These are phyloP conservation scores for Cheilinus undulatus DNA, from an alignment of 2,113 vertebrate species.

Conservation along the genomic window DNA sequence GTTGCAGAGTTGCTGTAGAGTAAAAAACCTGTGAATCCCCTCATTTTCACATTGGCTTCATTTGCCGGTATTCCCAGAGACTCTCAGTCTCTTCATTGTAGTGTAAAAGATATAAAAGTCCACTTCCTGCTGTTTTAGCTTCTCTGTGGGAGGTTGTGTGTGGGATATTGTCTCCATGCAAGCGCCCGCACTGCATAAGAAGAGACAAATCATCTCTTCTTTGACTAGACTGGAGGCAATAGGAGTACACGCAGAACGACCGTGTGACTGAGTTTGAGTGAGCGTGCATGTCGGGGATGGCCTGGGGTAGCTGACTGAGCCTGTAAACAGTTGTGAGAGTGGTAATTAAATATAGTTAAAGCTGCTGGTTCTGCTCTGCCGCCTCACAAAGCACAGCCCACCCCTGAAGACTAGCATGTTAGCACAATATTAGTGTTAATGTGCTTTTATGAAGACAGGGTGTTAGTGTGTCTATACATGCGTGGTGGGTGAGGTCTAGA, in stretches of 20 bases:
- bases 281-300: constrained; percentile 38
- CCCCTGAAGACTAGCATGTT: constrained; percentile 83
- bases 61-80: constrained; percentile 53
- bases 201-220: constrained; percentile 14
- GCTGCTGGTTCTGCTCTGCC: constrained; percentile 48
- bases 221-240: constrained; percentile 11
- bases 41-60: constrained; percentile 8
- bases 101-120: constrained; percentile 56
- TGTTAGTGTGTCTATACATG: constrained; percentile 10
- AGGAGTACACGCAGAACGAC: constrained; percentile 4
- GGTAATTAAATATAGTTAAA: constrained; percentile 69
- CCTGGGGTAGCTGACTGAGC: constrained; percentile 44
- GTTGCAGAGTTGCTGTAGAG: background rate
- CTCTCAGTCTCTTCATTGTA: constrained; percentile 41
- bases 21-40: background rate
- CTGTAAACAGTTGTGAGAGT: constrained; percentile 51
- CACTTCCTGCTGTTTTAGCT: constrained; percentile 65
- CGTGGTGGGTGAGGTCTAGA: background rate
- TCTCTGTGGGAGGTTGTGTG: constrained; percentile 40
- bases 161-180: constrained; percentile 40
- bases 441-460: constrained; percentile 80
- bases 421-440: constrained; percentile 84
- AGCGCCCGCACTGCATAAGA: constrained; percentile 5
- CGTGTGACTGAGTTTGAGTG: constrained; percentile 18
- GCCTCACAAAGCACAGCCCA: constrained; percentile 68